Base-by-base conservation (phyloP, 2,113 vertebrate genomes). In the Nanorana parkeri region DNA sequence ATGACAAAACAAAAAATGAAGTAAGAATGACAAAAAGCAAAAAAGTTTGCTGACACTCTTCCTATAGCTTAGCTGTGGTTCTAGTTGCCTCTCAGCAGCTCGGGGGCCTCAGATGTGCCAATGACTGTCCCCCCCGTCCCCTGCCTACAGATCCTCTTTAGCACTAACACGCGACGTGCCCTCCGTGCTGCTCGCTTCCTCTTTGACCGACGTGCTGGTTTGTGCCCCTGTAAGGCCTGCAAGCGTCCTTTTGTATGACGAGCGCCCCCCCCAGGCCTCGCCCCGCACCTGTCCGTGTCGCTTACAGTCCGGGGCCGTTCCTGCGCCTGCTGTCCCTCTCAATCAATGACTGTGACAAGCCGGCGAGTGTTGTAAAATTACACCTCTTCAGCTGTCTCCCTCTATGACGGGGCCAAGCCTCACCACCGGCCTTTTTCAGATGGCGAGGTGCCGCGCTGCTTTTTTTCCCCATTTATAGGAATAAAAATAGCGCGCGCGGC, bases 241-340 rank as follows among this genome's bases (percentile, higher is more conserved):
- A 0, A 84, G 23, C 85, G 84, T 89, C 92, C 92, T 99, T 99
- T 97, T 98, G 95, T 97, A 97, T 86, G 3, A 47, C 86, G 76
- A 52, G 47, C 0, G 56, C 78, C 78, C 85, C 65, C 10, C 84
- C 91, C 91, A 90, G 41, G 87, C 86, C 86, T 89, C 77, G 64
- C 90, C 90, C 94, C 88, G 92, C 97, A 98, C 92, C 97, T 99
- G 97, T 97, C 90, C 84, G 87, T 94, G 97, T 98, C 97, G 92
- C 96, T 99, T 97, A 97, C 85, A 91, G 93, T 90, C 92, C 47
- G 73, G 81, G 93, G 91, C 93, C 92, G 88, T 92, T 91, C 94
- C 94, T 91, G 15, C 81, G 89, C 95, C 97, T 96, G 88, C 95
- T 98, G 97, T 98, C 94, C 92, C 88, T 92, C 96, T 95, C 96